phyloP scores from a whole-genome alignment of 2,888 invertebrate species.

The Atrina japonica region DNA sequence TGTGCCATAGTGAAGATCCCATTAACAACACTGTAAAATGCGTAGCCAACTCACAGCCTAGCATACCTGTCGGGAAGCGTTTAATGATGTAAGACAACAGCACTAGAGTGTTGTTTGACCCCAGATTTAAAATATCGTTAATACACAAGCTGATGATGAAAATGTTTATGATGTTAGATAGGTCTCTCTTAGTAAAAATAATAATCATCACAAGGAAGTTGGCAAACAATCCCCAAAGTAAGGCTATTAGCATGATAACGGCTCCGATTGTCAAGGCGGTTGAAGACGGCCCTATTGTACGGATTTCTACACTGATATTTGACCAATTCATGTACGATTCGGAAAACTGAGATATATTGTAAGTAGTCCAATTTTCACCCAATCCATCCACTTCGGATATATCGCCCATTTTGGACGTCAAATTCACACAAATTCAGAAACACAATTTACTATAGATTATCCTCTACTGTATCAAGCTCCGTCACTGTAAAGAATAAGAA shows the following conservation, averaged over 20 bases:
- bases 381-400: too few species aligned
- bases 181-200: constrained; percentile 63
- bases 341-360: too few species aligned
- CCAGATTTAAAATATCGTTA: constrained; percentile 76
- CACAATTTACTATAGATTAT: too few species aligned
- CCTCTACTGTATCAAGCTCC: too few species aligned
- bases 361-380: too few species aligned
- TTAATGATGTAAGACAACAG: constrained; percentile 74
- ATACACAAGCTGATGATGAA: constrained; percentile 78
- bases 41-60: constrained; percentile 75
- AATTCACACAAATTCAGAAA: too few species aligned
- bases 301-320: too few species aligned
- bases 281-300: constrained; percentile 56
- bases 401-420: too few species aligned
- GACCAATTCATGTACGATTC: too few species aligned
- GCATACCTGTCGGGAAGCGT: constrained; percentile 72
- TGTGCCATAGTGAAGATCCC: constrained; percentile 78
- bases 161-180: constrained; percentile 76
- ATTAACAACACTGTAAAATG: constrained; percentile 77
- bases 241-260: constrained; percentile 72
- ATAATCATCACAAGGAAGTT: constrained; percentile 73
- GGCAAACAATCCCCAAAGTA: constrained; percentile 72
- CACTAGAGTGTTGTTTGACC: constrained; percentile 75
- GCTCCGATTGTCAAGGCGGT: constrained; percentile 70
- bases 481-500: too few species aligned